Base-by-base conservation (phyloP, 2,888 invertebrate species). In the Apamea epomidion region DNA sequence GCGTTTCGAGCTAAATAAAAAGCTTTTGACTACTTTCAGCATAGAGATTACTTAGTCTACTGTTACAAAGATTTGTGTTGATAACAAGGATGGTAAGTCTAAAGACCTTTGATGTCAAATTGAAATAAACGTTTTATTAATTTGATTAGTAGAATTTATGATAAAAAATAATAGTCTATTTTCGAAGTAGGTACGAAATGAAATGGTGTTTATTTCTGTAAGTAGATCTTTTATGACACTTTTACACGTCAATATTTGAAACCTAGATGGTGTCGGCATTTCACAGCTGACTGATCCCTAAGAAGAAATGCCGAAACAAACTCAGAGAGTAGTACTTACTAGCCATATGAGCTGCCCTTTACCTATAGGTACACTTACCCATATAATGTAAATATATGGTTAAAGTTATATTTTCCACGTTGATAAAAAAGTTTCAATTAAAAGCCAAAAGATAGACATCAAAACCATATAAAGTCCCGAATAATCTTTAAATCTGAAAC, bases 41-140 rank as follows among this genome's bases (percentile, higher is more conserved):
- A 14, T 32, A 29, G 3, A 54, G 0, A 25, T 42, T 45, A 42
- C 21, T 48, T 37, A 48, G n/a, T 58, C 18, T 58, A 8, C 7
- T n/a, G 21, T 21, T 78, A 58, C 65, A 71, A 77, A 54, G 14
- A 54, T 25, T 48, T 14, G 16, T 51, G 58, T 54, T 80, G 48
- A 78, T 78, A 18, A 78, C 48, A 72, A 58, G 51, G 71, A 29
- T 72, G 78, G 48, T 48, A n/a, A 18, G 14, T 48, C n/a, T 45
- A 12, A 21, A 48, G 18, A 37, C 60, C 12, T 71, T 45, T 48
- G n/a, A 65, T 58, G 29, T 65, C 18, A 65, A 65, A 76, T 54
- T 32, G 6, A 10, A 29, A 76, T 74, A 1, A 29, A 21, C 5
- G 7, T 29, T 71, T 16, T 21, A 68, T 60, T 29, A 21, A 69